A percentile compares a stretch with the other conserved stretches of the same genome.
Evolutionary conservation across 2,888 invertebrate species (phyloP).

Genomic region (Congeria kusceri): DNA sequence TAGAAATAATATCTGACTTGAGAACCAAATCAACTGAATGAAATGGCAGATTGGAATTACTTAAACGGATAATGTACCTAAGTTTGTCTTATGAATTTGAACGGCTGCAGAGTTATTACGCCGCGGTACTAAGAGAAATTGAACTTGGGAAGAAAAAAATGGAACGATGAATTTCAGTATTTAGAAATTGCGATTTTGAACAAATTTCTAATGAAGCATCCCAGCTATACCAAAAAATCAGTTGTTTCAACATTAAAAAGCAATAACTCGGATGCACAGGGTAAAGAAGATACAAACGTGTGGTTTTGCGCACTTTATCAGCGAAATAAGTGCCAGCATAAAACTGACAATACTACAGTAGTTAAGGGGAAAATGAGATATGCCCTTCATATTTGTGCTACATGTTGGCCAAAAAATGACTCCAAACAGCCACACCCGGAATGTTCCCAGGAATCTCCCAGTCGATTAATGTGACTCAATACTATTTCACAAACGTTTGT

Average conservation of each 20-base stretch:
- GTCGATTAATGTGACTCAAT: background rate
- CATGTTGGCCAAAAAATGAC: background rate
- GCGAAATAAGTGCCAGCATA: background rate
- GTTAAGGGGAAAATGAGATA: background rate
- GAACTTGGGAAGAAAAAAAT: slow-evolving; percentile 12
- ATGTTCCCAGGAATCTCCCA: background rate
- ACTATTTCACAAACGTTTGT: no score
- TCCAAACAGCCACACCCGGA: background rate
- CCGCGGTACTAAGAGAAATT: slow-evolving; percentile 23
- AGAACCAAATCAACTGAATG: slow-evolving; percentile 6
- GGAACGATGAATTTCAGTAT: slow-evolving; percentile 24
- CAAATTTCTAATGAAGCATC: no score
- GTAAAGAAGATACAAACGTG: background rate
- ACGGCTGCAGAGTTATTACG: slow-evolving; percentile 20
- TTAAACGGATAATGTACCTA: slow-evolving; percentile 30
- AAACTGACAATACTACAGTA: background rate
- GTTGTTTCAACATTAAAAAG: no score
- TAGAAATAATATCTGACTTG: slow-evolving; percentile 15
- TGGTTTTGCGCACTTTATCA: background rate
- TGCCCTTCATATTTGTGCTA: background rate
- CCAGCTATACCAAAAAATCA: no score
- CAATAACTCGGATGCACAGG: no score
- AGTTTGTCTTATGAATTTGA: slow-evolving; percentile 14
- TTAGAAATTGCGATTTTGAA: slow-evolving; percentile 18
- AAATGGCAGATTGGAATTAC: background rate